Evolutionary conservation across 2,113 vertebrate species (phyloP).

Genomic region (Limnothrissa miodon): DNA sequence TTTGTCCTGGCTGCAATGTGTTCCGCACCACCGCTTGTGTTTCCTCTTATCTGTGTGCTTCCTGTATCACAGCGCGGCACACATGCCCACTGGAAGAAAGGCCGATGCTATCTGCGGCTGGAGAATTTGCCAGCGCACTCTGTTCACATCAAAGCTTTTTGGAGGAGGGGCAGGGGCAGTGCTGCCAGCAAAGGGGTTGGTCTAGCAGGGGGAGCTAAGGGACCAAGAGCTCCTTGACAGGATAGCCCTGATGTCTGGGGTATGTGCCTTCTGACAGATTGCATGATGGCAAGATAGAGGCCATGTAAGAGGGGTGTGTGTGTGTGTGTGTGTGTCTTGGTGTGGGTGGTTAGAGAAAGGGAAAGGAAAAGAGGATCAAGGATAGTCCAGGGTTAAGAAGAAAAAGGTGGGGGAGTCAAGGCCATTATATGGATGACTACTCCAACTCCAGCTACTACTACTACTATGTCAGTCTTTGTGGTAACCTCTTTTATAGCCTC

Average conservation of each 20-base stretch:
- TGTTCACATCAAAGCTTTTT: conserved; percentile 55
- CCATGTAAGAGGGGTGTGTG: not conserved
- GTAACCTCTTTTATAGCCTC: not conserved
- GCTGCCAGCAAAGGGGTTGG: not conserved
- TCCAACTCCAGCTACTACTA: no score
- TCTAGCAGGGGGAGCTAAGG: not conserved
- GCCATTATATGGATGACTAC: not conserved
- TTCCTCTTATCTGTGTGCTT: conserved; percentile 62
- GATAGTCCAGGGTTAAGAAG: not conserved
- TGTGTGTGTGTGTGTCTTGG: not conserved
- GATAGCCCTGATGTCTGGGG: not conserved
- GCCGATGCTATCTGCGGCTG: conserved; percentile 70
- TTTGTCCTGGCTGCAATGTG: conserved; percentile 50
- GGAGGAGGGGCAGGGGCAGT: conserved; percentile 32
- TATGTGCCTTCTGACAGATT: not conserved
- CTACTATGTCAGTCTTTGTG: not conserved
- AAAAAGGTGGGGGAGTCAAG: not conserved
- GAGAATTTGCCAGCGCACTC: conserved; percentile 59
- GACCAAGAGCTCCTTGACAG: conserved; percentile 14
- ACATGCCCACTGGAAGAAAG: conserved; percentile 58
- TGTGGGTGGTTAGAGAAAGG: not conserved
- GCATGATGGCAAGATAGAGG: not conserved
- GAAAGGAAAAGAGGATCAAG: not conserved
- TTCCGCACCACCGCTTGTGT: conserved; percentile 65
- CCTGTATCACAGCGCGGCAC: conserved; percentile 63